These are phyloP conservation scores for Trichonephila clavata DNA, from an alignment of 1,140 invertebrate genomes.

Conservation along the genomic window DNA sequence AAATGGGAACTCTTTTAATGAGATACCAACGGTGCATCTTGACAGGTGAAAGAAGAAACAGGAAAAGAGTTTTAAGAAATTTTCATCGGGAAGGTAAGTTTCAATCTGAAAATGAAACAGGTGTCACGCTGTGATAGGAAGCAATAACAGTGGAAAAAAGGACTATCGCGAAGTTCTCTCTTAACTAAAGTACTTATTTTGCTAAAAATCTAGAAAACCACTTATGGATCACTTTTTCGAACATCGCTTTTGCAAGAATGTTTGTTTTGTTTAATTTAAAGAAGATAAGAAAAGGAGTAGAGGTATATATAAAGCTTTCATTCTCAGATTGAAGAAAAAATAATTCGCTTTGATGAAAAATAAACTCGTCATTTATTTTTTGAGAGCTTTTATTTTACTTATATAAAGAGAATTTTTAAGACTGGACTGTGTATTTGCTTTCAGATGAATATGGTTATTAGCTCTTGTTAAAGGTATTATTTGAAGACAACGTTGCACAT, in stretches of 20 bases:
- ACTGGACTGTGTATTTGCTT: too few relatives aligned
- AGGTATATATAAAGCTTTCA: too few relatives aligned
- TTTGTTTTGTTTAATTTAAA: neutral
- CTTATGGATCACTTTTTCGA: neutral
- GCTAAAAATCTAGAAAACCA: neutral
- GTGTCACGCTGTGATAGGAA: neutral
- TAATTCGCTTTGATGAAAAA: too few relatives aligned
- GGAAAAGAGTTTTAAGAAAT: neutral
- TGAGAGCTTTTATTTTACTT: too few relatives aligned
- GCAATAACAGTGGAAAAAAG: neutral
- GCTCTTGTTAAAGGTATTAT: too few relatives aligned
- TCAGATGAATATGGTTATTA: too few relatives aligned
- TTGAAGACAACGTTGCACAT: too few relatives aligned
- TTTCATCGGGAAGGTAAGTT: neutral
- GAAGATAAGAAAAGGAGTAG: neutral
- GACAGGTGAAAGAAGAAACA: neutral
- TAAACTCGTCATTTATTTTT: too few relatives aligned
- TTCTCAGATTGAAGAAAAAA: too few relatives aligned
- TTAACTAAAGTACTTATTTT: neutral
- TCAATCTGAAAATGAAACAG: neutral
- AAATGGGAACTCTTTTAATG: too few relatives aligned
- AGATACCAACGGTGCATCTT: neutral
- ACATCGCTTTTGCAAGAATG: neutral
- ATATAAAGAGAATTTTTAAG: too few relatives aligned
- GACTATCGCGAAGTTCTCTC: too few relatives aligned